Evolutionary conservation across 2,888 invertebrate species (phyloP), one percentile per base, ranked within the genome.

Genomic region (Neria commutata): DNA sequence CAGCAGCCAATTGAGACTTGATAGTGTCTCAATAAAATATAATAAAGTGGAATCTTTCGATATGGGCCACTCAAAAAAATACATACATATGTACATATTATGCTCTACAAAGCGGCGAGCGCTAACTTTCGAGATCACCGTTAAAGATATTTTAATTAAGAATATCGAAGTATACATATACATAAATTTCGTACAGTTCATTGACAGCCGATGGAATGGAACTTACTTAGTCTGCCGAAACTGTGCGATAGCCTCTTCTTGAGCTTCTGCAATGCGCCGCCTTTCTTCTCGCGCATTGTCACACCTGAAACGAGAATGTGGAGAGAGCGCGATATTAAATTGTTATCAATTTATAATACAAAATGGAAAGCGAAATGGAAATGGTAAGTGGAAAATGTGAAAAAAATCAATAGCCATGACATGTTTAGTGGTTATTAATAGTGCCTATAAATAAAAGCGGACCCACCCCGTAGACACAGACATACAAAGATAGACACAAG

Each of bases 151-250:
- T n/a, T n/a, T n/a, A n/a, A n/a, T n/a, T n/a, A n/a, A n/a, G n/a
- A n/a, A n/a, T n/a, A n/a, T n/a, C n/a, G n/a, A n/a, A 29, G 11
- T 29, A 29, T 29, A 29, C 6, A 29, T 11, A 29, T 29, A 29
- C 6, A 29, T 29, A 29, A 29, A 29, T 29, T n/a, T n/a, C n/a
- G n/a, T n/a, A n/a, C n/a, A n/a, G 11, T 29, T 29, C 11, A 29
- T 40, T 26, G 14, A 25, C 47, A 37, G 26, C 1, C 14, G 23
- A 29, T 47, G 29, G 11, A 14, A 10, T 63, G n/a, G n/a, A n/a
- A 93, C 95, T 95, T 86, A 96, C 95, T 94, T 84, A 96, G 87
- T 88, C 95, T 88, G 83, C 95, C 95, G 85, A 96, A 95, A 85
- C 95, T 95, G 83, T 95, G 92, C 79, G 95, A 95, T 80, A 96